Evolutionary conservation across 2,888 invertebrate species (phyloP).

Genomic region (Stratiomys singularior): DNA sequence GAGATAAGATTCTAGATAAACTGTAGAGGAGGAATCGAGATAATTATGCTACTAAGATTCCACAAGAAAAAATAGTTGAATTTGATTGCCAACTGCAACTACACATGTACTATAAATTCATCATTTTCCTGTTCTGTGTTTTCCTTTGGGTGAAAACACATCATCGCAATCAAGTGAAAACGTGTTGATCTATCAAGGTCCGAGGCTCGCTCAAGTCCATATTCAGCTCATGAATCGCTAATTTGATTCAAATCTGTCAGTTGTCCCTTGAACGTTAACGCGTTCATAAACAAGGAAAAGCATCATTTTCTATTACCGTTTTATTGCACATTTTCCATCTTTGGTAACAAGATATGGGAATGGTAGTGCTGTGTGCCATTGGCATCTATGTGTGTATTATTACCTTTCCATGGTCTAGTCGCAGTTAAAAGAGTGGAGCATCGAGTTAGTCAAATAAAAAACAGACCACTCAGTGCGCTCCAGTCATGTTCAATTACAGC

Average conservation of each 20-base stretch:
- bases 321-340: slow-evolving; percentile 31
- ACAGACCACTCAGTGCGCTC: slow-evolving; percentile 13
- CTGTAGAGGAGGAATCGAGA: background rate
- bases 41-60: background rate
- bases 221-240: slow-evolving; percentile 31
- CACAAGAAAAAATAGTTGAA: slow-evolving; percentile 6
- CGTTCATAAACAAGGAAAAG: slow-evolving; percentile 9
- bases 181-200: slow-evolving; percentile 19
- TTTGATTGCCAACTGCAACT: background rate
- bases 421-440: background rate
- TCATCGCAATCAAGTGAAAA: slow-evolving; percentile 3
- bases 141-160: background rate
- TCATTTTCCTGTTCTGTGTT: background rate
- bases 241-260: slow-evolving; percentile 33
- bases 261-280: slow-evolving; percentile 33
- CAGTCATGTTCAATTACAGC: slow-evolving; percentile 39
- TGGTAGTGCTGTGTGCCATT: background rate
- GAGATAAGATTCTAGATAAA: background rate
- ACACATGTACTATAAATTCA: slow-evolving; percentile 16
- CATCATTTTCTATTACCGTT: slow-evolving; percentile 26
- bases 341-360: background rate
- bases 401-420: background rate
- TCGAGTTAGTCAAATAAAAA: background rate
- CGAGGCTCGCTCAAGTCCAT: background rate
- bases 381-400: background rate